phyloP scores from a whole-genome alignment of 2,888 invertebrate genomes.

The Acleris cristana region DNA sequence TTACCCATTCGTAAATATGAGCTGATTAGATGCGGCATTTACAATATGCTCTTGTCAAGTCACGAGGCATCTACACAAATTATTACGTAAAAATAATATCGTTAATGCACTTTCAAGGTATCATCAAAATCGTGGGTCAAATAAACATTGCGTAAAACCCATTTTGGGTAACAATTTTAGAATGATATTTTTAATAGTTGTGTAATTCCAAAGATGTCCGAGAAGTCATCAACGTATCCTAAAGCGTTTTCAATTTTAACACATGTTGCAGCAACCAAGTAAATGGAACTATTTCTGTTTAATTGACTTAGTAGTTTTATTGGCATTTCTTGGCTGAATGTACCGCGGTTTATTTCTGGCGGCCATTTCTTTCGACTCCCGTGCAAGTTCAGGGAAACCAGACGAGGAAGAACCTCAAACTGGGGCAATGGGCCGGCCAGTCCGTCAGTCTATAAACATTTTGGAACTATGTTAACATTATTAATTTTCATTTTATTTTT shows the following conservation, averaged over 20 bases:
- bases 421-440: conserved; percentile 63
- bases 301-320: conserved; percentile 6
- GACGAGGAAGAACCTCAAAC: conserved; percentile 70
- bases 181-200: no score
- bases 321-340: conserved; percentile 50
- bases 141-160: conserved; percentile 15
- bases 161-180: neutral
- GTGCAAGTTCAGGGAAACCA: conserved; percentile 79
- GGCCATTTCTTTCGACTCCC: conserved; percentile 53
- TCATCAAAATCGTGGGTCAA: neutral
- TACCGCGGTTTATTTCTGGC: conserved; percentile 60
- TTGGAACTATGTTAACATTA: conserved; percentile 28
- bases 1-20: conserved; percentile 24
- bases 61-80: conserved; percentile 34
- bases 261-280: neutral
- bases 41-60: conserved; percentile 37
- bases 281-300: neutral
- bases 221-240: neutral
- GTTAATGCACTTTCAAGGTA: conserved; percentile 10
- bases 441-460: conserved; percentile 40
- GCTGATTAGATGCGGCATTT: conserved; percentile 48
- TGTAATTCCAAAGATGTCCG: no score
- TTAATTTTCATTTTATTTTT: conserved; percentile 25
- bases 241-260: neutral
- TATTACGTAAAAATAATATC: conserved; percentile 33